phyloP scores from a whole-genome alignment of 2,888 invertebrate species.

The Chironomus riparius region DNA sequence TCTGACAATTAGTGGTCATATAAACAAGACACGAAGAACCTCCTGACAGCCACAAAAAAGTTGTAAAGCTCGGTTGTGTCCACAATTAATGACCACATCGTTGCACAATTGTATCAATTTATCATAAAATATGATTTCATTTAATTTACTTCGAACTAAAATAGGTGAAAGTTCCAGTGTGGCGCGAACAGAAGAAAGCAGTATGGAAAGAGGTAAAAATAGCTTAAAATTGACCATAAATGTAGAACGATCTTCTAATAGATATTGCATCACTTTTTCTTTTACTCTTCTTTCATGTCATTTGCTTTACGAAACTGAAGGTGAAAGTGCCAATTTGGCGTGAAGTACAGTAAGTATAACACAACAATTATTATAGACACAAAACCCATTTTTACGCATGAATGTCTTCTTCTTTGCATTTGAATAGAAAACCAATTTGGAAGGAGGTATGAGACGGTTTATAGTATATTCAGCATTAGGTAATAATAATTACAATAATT shows the following conservation, averaged over 20 bases:
- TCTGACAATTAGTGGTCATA: too few species aligned
- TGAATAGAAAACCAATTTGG: slow-evolving; percentile 4
- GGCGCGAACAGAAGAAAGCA: slow-evolving; percentile 55
- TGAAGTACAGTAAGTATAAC: not conserved
- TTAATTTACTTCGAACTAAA: slow-evolving; percentile 38
- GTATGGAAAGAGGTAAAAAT: slow-evolving; percentile 50
- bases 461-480: slow-evolving; percentile 35
- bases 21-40: too few species aligned
- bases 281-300: too few species aligned
- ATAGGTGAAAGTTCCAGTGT: slow-evolving; percentile 53
- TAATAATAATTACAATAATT: not conserved
- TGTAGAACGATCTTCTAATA: not conserved
- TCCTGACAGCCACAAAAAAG: too few species aligned
- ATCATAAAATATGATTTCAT: not conserved
- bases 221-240: not conserved
- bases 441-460: slow-evolving; percentile 1
- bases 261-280: not conserved
- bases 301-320: not conserved
- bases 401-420: not conserved
- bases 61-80: too few species aligned
- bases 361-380: not conserved
- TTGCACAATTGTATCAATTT: not conserved
- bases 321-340: slow-evolving; percentile 3
- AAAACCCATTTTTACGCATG: not conserved
- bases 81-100: too few species aligned